A percentile compares a stretch with the other conserved stretches of the same genome.
These are phyloP conservation scores for Amblyopsis rosae DNA, from an alignment of 2,113 vertebrate genomes.

Conservation along the genomic window DNA sequence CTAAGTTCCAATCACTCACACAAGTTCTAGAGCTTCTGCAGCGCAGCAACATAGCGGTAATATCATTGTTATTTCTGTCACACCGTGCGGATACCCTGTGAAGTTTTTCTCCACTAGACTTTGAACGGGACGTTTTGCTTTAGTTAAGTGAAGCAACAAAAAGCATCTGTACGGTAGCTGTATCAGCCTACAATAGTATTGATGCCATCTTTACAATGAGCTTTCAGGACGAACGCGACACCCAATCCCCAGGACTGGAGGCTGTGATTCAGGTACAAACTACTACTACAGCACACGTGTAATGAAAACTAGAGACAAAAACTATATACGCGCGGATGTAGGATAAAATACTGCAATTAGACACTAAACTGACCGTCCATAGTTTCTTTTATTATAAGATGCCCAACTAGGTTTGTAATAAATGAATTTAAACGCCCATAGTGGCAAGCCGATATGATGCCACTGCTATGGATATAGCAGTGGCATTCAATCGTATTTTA, in stretches of 20 bases:
- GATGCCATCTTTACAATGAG: slow-evolving; percentile 53
- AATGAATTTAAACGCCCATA: too few species aligned
- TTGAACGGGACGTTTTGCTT: background rate
- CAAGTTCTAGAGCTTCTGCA: background rate
- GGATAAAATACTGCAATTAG: too few species aligned
- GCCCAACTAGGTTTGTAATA: too few species aligned
- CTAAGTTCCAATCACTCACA: slow-evolving; percentile 13
- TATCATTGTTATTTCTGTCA: background rate
- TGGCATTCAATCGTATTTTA: too few species aligned
- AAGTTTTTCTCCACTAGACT: background rate
- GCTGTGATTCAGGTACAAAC: slow-evolving; percentile 75
- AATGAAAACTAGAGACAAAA: too few species aligned
- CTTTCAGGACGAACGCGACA: slow-evolving; percentile 40
- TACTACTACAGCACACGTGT: too few species aligned
- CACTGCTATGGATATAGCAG: too few species aligned
- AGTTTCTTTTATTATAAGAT: too few species aligned
- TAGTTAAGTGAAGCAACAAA: too few species aligned
- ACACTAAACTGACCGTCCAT: too few species aligned
- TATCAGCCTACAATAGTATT: background rate
- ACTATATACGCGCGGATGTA: too few species aligned
- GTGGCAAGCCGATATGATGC: too few species aligned
- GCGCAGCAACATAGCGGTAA: background rate
- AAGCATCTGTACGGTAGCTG: background rate
- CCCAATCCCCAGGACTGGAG: slow-evolving; percentile 59
- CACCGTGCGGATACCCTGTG: background rate